These are phyloP conservation scores for Microdon myrmicae DNA, from an alignment of 2,888 invertebrate genomes.

Conservation along the genomic window DNA sequence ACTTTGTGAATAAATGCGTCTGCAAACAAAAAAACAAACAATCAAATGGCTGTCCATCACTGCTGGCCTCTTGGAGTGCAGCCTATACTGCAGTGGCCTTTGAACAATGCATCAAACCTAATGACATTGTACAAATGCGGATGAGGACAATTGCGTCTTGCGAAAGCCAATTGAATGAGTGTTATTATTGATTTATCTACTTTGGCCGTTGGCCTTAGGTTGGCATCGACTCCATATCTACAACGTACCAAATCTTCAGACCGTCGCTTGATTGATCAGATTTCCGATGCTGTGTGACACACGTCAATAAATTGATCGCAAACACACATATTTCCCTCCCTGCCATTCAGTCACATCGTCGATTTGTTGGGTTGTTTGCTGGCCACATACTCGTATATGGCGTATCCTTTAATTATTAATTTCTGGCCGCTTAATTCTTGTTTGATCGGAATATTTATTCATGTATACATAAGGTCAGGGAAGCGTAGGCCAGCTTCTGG, in stretches of 20 bases:
- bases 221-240: no score
- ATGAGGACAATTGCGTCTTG: slow-evolving; percentile 37
- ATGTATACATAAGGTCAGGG: not conserved
- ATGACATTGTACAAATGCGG: no score
- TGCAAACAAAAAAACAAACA: no score
- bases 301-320: slow-evolving; percentile 51
- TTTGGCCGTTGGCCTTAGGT: no score
- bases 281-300: slow-evolving; percentile 49
- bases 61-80: no score
- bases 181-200: slow-evolving; percentile 49
- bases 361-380: not conserved
- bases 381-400: slow-evolving; percentile 20
- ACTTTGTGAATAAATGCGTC: no score
- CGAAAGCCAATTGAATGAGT: slow-evolving; percentile 47
- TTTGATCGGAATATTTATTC: slow-evolving; percentile 32
- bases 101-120: no score
- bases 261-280: slow-evolving; percentile 42
- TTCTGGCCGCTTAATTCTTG: slow-evolving; percentile 35
- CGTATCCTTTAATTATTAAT: slow-evolving; percentile 42
- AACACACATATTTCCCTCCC: slow-evolving; percentile 46
- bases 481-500: not conserved
- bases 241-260: slow-evolving; percentile 26
- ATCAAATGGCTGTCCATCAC: no score
- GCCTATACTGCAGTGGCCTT: no score
- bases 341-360: slow-evolving; percentile 20